These are phyloP conservation scores for Antigone vipio DNA, from an alignment of 2,113 vertebrate species.

Conservation along the genomic window DNA sequence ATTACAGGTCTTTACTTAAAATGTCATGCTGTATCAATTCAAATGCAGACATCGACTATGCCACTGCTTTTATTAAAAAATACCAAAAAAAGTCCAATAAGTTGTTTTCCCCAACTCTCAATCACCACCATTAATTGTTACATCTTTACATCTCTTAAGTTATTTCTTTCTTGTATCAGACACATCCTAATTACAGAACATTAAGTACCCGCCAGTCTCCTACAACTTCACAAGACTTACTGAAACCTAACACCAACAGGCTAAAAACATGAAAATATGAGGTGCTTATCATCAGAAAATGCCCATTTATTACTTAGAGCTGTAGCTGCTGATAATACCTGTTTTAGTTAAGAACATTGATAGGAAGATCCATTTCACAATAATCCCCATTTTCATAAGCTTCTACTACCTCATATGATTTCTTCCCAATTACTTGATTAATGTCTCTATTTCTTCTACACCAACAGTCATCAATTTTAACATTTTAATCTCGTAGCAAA, in stretches of 20 bases:
- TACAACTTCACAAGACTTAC: background rate
- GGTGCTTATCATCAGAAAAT: background rate
- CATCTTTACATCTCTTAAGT: background rate
- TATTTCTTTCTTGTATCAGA: background rate
- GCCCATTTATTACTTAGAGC: background rate
- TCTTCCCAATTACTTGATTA: background rate
- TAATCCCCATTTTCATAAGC: background rate
- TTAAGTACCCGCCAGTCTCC: background rate
- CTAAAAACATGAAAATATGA: background rate
- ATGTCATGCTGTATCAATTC: background rate
- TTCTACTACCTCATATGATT: background rate
- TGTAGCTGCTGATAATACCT: background rate
- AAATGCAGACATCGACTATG: background rate
- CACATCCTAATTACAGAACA: background rate
- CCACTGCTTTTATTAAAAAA: background rate
- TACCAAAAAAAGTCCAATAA: fast-evolving
- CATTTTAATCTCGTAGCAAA: background rate
- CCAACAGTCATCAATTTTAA: background rate
- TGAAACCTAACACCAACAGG: background rate
- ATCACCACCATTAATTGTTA: background rate
- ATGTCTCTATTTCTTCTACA: background rate
- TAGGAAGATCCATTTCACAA: background rate
- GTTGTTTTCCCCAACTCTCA: background rate
- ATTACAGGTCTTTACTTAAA: background rate
- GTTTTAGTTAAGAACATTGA: background rate